Evolutionary conservation across 2,113 vertebrate genomes (phyloP).

Genomic region (Oryzias curvinotus): DNA sequence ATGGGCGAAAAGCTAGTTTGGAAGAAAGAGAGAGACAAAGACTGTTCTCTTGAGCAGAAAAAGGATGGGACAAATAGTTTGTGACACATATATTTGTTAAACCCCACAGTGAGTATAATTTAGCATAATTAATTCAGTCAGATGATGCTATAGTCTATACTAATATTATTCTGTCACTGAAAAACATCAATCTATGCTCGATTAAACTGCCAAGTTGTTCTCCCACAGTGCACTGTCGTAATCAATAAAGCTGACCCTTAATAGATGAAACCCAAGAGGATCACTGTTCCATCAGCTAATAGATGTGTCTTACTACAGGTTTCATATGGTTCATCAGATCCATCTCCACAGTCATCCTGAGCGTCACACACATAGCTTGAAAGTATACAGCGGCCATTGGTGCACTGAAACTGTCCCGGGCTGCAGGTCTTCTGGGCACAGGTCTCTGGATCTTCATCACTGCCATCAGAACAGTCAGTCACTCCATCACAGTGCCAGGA

Average conservation of each 20-base stretch:
- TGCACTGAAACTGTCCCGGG: slow-evolving; percentile 65
- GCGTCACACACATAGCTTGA: slow-evolving; percentile 62
- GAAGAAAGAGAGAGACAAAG: background rate
- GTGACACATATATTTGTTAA: slow-evolving; percentile 7
- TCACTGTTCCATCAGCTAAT: background rate
- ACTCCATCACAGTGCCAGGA: slow-evolving; percentile 74
- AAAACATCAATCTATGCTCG: slow-evolving; percentile 13
- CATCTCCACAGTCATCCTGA: slow-evolving; percentile 69
- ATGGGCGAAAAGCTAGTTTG: too few species aligned
- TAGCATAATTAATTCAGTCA: slow-evolving; percentile 10
- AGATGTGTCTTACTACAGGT: slow-evolving; percentile 65
- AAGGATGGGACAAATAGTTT: background rate
- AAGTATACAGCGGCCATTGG: slow-evolving; percentile 59
- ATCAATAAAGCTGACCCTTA: background rate
- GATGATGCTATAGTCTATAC: background rate
- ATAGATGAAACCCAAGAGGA: background rate
- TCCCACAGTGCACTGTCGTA: background rate
- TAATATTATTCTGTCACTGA: background rate
- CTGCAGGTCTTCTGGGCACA: slow-evolving; percentile 70
- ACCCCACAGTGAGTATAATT: background rate
- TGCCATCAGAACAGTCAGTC: slow-evolving; percentile 69
- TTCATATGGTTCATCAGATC: slow-evolving; percentile 66
- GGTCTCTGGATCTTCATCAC: slow-evolving; percentile 69
- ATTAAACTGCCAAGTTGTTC: slow-evolving; percentile 15
- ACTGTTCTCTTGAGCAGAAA: background rate